Evolutionary conservation across 2,797 vertebrate species (phyloP), one percentile per base, ranked within the genome.

Genomic region (Scolopax rusticola): DNA sequence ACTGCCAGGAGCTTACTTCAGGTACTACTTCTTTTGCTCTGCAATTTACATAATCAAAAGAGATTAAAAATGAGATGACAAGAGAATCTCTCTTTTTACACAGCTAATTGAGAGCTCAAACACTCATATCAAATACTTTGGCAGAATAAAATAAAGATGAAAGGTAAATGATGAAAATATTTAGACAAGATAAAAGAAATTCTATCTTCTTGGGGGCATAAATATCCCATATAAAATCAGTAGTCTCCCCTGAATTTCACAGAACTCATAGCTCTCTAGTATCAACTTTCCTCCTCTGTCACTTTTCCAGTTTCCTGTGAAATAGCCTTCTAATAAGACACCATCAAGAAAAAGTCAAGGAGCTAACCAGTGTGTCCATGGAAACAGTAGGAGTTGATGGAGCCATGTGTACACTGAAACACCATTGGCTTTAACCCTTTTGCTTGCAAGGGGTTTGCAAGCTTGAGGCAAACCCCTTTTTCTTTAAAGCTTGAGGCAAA

Each of bases 1-100:
- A 83, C 41, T 87, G 90, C 90, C 67, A 90, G 78, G 68, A 94
- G 81, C 85, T 82, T 73, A 83, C 88, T 87, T 87, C 64, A 95
- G 90, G 88, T 96, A 74, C 18, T 82, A 56, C 87, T 79, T 63
- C 51, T 79, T 90, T 89, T 79, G 91, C 40, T 87, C 87, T 86
- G 63, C 59, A 91, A 91, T 94, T 86, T 84, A 84, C 30, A 75
- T 90, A 95, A 90, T 93, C 84, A 90, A 90, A 95, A 88, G 69
- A 86, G 47, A 87, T 82, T 90, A 84, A 91, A 96, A 95, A 82
- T 43, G 53, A 74, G 53, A 82, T 83, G 86, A 83, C 80, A 92
- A 88, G 87, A 94, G 77, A 75, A 90, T 71, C 36, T 69, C 65
- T 81, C 57, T 53, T 93, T 92, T 95, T 85, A 77, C n/a, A 81